Conservation (phyloP, 1,140 invertebrate genomes). For the Ceratina japonica region DNA sequence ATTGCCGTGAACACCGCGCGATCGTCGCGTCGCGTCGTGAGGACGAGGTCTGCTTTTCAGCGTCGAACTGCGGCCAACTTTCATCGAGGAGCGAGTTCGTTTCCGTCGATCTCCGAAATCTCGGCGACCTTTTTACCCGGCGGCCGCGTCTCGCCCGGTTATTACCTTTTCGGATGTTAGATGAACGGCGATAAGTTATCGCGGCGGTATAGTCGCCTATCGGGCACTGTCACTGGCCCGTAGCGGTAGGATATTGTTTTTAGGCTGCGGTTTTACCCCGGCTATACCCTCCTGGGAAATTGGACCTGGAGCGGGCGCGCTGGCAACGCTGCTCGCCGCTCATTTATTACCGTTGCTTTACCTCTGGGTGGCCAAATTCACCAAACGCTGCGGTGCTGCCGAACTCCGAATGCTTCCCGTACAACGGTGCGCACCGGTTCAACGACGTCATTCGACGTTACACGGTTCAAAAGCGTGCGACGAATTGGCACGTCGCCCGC, state of each 20-base stretch:
- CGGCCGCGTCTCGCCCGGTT: conserved; percentile 33
- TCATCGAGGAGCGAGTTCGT: not conserved
- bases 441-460: conserved; percentile 64
- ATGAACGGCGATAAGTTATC: conserved; percentile 64
- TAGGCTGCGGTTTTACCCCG: conserved; percentile 75
- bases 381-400: conserved; percentile 58
- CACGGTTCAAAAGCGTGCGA: conserved; percentile 60
- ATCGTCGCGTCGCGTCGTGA: not conserved
- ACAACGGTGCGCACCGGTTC: conserved; percentile 44
- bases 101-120: conserved; percentile 42
- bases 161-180: conserved; percentile 67
- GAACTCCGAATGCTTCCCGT: conserved; percentile 58
- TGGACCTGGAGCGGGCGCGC: conserved; percentile 69
- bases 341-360: conserved; percentile 76
- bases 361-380: conserved; percentile 77
- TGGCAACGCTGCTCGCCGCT: conserved; percentile 72
- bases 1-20: not conserved
- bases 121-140: conserved; percentile 43
- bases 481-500: conserved; percentile 59
- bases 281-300: conserved; percentile 73
- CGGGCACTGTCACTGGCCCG: conserved; percentile 67
- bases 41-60: not conserved
- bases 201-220: conserved; percentile 62
- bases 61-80: not conserved
- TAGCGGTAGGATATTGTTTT: conserved; percentile 76